Base-by-base conservation (phyloP, 92 coral and sea anemone genomes). In the Epizoanthus illoricatus region DNA sequence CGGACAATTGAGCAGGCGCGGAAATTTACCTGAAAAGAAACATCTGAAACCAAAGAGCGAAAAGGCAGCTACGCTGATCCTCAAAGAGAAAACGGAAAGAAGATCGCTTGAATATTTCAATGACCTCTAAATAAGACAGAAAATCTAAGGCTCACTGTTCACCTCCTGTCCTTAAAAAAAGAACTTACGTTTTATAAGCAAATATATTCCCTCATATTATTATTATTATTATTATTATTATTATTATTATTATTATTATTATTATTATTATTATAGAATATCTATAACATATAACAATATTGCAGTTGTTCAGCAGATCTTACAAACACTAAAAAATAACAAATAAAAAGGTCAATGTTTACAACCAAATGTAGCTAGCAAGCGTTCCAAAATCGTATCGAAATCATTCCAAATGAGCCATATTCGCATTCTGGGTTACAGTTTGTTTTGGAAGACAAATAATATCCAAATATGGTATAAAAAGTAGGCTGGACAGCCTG, bases 41-140 rank as follows among this genome's bases (percentile, higher is more conserved):
- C 16, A 57, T 43, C 49, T 24, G 15, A 64, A 43, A 45, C 42
- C 36, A 42, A 63, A 41, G 17, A 16, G 33, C 3, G 23, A 63
- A 63, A 40, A 39, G 18, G 54, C 24, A 18, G 36, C 42, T 49
- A 61, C 64, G 63, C 39, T 45, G 47, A 21, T 43, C 3, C 6
- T 64, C 20, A 62, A 78, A 45, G 56, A 43, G 7, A 78, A 78
- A 78, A 42, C 56, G 60, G 69, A 78, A 45, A 62, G 66, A 63
- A 63, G 41, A 60, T 63, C 82, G 4, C 13, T 78, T 21, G 43
- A 64, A 23, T 78, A 78, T 78, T 64, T 78, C 10, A 23, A 5
- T 54, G 33, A 62, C 20, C 7, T 33, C 11, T 4, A 39, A 74
- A 5, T 24, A 60, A 5, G 7, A 59, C 19, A 40, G 69, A 39